Conservation (phyloP, 1,140 invertebrate genomes). For the Solenopsis invicta region DNA sequence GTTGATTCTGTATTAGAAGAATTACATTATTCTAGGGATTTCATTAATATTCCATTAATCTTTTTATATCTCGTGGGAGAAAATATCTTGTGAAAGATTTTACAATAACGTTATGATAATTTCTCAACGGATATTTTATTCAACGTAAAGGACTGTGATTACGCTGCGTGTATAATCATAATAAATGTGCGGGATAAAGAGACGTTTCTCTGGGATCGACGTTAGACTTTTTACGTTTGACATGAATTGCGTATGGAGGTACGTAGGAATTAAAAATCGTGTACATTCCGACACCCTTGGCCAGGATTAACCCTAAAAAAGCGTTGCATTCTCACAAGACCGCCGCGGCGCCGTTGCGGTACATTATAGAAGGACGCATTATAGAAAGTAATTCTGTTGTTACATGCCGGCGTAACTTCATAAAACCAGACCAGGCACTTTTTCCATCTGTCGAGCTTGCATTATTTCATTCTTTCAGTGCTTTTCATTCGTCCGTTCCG, state of each 20-base stretch:
- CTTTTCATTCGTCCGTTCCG: constrained; percentile 41
- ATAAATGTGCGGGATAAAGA: constrained; percentile 36
- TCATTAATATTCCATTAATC: constrained; percentile 29
- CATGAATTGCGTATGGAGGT: background rate
- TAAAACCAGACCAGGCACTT: constrained; percentile 36
- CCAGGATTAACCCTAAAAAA: constrained; percentile 43
- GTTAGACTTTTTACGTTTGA: constrained; percentile 27
- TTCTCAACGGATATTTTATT: constrained; percentile 6
- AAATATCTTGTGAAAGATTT: constrained; percentile 6
- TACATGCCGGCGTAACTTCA: constrained; percentile 34
- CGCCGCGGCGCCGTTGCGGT: constrained; percentile 36
- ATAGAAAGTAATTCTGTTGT: constrained; percentile 49
- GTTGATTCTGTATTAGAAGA: background rate
- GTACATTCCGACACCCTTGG: constrained; percentile 22
- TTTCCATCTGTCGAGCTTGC: constrained; percentile 48
- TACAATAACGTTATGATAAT: constrained; percentile 34
- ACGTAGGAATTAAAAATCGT: constrained; percentile 29
- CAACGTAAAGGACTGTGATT: constrained; percentile 9
- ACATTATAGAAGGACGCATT: constrained; percentile 44
- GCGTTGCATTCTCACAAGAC: constrained; percentile 20
- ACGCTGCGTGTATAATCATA: constrained; percentile 3
- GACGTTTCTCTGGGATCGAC: constrained; percentile 13
- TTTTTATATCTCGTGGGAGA: background rate
- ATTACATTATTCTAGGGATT: constrained; percentile 13
- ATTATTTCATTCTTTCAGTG: constrained; percentile 59